phyloP scores from a whole-genome alignment of 2,113 vertebrate genomes.

The Glareola pratincola region DNA sequence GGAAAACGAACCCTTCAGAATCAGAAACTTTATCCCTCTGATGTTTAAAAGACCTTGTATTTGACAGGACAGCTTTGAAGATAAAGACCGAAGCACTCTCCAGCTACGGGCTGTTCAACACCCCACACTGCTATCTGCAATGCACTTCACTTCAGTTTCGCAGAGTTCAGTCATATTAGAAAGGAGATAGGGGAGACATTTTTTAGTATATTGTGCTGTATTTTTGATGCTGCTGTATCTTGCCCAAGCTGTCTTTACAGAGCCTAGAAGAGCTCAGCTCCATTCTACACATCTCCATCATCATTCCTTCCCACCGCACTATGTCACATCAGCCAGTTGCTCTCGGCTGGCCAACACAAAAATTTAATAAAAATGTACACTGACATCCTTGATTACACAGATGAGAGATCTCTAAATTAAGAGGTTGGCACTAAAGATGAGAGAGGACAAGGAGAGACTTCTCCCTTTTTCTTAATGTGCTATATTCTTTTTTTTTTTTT shows the following conservation, averaged over 20 bases:
- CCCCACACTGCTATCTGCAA: constrained; percentile 54
- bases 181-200: constrained; percentile 24
- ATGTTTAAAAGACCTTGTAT: constrained; percentile 77
- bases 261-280: background rate
- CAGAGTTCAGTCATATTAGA: constrained; percentile 21
- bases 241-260: background rate
- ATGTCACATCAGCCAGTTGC: background rate
- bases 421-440: background rate
- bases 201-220: constrained; percentile 35
- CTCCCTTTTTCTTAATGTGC: background rate
- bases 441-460: background rate
- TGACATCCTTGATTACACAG: background rate
- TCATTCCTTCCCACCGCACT: background rate
- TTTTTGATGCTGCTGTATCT: background rate
- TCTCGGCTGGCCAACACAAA: background rate
- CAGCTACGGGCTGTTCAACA: constrained; percentile 74
- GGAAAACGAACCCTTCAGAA: constrained; percentile 69
- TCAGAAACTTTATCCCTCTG: constrained; percentile 78
- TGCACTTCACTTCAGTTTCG: constrained; percentile 39
- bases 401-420: background rate
- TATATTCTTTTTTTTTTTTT: background rate
- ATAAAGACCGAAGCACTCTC: constrained; percentile 58
- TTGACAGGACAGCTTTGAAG: constrained; percentile 78
- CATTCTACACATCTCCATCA: background rate
- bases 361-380: background rate